These are phyloP conservation scores for Ianthella basta DNA, from an alignment of 37 sponge, comb jelly and placozoan species.

Conservation along the genomic window DNA sequence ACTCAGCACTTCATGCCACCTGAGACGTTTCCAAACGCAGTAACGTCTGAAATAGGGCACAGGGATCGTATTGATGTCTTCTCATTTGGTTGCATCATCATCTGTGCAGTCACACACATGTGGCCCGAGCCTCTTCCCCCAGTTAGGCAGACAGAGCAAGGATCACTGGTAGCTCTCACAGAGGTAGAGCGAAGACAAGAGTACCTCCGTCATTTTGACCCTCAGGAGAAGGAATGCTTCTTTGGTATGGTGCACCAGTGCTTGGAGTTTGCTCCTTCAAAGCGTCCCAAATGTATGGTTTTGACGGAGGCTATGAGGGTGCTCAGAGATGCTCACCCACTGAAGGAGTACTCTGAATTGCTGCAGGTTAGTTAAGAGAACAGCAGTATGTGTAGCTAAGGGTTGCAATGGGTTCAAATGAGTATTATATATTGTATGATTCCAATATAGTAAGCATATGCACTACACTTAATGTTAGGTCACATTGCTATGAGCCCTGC, in stretches of 20 bases:
- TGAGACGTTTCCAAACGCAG: not conserved
- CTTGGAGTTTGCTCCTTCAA: slow-evolving; percentile 15
- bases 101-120: slow-evolving; percentile 43
- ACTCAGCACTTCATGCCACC: slow-evolving; percentile 40
- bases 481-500: no score
- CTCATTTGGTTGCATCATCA: slow-evolving; percentile 55
- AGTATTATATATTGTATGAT: no score
- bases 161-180: slow-evolving; percentile 15
- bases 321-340: no score
- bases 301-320: not conserved
- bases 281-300: slow-evolving; percentile 25
- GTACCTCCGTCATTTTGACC: slow-evolving; percentile 7
- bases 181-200: slow-evolving; percentile 48
- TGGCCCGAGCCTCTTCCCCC: slow-evolving; percentile 39
- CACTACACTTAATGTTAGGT: no score
- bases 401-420: no score
- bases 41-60: not conserved
- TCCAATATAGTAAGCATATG: no score
- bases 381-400: no score
- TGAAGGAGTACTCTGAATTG: no score
- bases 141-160: not conserved
- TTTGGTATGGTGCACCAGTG: slow-evolving; percentile 27
- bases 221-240: slow-evolving; percentile 11
- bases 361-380: no score
- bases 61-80: slow-evolving; percentile 48